These are phyloP conservation scores for Diploscapter pachys DNA, from an alignment of 1,140 invertebrate species.

Conservation along the genomic window DNA sequence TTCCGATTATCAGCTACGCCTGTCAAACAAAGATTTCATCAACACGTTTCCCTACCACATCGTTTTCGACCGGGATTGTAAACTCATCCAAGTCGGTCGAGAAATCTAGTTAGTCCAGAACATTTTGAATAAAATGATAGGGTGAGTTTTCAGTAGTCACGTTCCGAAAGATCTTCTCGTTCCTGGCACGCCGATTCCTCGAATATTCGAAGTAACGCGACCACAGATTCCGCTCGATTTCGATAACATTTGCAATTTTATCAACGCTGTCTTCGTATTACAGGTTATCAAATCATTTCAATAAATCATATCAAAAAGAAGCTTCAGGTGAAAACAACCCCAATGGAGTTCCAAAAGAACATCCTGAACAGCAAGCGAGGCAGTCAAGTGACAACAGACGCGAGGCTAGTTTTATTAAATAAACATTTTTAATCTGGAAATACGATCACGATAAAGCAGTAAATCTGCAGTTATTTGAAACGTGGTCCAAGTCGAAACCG, in stretches of 20 bases:
- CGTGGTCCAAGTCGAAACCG: not conserved
- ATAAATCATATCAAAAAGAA: not conserved
- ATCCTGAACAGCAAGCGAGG: conserved; percentile 19
- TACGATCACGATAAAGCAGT: not conserved
- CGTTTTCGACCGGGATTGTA: conserved; percentile 59
- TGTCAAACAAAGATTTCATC: conserved; percentile 33
- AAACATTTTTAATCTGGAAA: not conserved
- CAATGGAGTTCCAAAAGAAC: conserved; percentile 39
- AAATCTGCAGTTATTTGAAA: not conserved
- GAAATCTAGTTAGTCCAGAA: conserved; percentile 42
- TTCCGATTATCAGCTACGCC: conserved; percentile 19
- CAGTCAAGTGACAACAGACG: not conserved
- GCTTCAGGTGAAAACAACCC: conserved; percentile 39
- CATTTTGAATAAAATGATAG: not conserved
- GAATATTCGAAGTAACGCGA: conserved; percentile 55
- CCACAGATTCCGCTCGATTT: conserved; percentile 56
- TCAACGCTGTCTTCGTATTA: conserved; percentile 56
- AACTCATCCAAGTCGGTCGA: conserved; percentile 52
- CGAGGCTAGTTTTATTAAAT: not conserved
- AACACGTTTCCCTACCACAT: conserved; percentile 61
- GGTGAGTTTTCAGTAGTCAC: conserved; percentile 36
- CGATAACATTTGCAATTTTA: conserved; percentile 56
- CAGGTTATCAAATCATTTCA: conserved; percentile 32
- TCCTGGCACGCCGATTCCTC: conserved; percentile 47
- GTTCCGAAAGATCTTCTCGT: conserved; percentile 47